These are phyloP conservation scores for Laticauda colubrina DNA, from an alignment of 2,113 vertebrate species.

Conservation along the genomic window DNA sequence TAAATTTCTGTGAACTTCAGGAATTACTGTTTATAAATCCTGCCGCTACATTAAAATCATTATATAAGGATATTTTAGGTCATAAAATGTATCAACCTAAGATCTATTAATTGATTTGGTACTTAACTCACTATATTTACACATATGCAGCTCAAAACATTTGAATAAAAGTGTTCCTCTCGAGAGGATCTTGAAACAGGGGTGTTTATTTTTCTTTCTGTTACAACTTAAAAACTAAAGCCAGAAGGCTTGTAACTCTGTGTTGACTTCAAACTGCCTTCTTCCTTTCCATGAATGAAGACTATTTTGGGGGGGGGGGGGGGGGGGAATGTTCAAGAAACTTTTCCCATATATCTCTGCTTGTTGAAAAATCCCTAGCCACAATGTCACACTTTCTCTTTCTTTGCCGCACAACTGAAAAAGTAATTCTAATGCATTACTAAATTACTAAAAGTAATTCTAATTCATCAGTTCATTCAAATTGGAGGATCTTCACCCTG, in stretches of 20 bases:
- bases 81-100: slow-evolving; percentile 1
- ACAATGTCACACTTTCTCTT: neutral
- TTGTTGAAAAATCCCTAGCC: neutral
- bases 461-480: neutral
- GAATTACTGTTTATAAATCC: too few species aligned
- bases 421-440: neutral
- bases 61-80: slow-evolving; percentile 11
- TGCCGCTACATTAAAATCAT: neutral
- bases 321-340: neutral
- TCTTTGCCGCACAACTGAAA: neutral
- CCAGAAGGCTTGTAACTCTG: neutral
- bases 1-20: neutral
- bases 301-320: neutral
- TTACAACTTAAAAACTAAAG: neutral
- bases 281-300: neutral
- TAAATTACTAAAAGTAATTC: too few species aligned
- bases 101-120: slow-evolving; percentile 2
- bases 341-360: neutral
- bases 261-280: neutral
- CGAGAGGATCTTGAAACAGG: neutral
- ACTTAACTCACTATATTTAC: slow-evolving; percentile 18
- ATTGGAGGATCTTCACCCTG: neutral
- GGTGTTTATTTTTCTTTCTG: neutral
- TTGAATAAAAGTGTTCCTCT: neutral
- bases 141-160: neutral